Conservation (phyloP, 2,113 vertebrate genomes). For the Semnornis frantzii region DNA sequence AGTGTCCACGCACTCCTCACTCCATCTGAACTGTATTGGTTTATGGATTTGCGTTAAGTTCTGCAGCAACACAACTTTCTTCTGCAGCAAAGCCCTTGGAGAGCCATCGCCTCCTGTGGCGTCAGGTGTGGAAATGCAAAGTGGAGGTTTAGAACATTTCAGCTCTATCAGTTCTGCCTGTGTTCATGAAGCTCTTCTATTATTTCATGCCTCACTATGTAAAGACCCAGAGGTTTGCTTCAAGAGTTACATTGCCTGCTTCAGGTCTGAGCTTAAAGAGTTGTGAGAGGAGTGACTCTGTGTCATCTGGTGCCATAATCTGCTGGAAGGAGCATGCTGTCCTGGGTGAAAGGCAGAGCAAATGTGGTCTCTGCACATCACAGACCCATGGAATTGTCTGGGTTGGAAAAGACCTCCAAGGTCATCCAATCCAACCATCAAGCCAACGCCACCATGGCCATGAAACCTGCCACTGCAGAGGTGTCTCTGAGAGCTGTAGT, state of each 20-base stretch:
- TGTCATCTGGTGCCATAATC: not conserved
- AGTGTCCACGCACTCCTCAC: rapidly evolving
- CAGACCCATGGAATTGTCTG: not conserved
- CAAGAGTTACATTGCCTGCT: constrained; percentile 9
- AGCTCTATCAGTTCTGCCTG: not conserved
- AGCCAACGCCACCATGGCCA: no score
- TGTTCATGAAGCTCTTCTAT: constrained; percentile 8
- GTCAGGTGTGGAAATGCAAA: not conserved
- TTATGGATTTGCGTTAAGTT: not conserved
- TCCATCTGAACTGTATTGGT: not conserved
- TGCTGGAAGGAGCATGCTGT: not conserved
- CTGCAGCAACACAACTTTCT: not conserved
- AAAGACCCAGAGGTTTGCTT: not conserved
- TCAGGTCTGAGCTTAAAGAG: not conserved
- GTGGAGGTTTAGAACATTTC: not conserved
- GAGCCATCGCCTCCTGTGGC: not conserved
- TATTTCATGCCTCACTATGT: not conserved
- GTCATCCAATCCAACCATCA: no score
- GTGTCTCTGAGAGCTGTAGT: not conserved
- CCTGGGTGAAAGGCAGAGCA: not conserved
- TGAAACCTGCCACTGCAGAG: not conserved
- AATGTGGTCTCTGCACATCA: not conserved
- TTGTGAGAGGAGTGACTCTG: not conserved
- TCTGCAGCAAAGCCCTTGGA: not conserved
- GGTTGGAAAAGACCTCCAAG: no score